Evolutionary conservation across 2,888 invertebrate species (phyloP).

Genomic region (Aelia acuminata): DNA sequence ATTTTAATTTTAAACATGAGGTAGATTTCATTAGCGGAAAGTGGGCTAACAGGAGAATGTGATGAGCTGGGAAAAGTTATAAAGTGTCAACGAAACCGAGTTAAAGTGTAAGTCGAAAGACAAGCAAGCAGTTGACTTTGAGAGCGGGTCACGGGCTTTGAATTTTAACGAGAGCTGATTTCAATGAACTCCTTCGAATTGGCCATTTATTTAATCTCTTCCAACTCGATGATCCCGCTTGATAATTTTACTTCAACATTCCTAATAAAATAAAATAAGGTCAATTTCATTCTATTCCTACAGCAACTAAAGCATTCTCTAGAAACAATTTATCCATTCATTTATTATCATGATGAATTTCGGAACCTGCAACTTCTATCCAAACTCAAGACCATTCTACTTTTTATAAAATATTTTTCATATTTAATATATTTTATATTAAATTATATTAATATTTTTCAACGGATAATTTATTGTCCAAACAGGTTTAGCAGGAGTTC

Average conservation of each 20-base stretch:
- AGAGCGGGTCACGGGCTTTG: background rate
- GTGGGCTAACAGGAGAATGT: background rate
- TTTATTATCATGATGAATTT: too few species aligned
- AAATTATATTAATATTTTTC: too few species aligned
- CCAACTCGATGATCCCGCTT: background rate
- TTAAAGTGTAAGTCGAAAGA: conserved; percentile 10
- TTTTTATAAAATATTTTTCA: too few species aligned
- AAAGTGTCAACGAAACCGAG: conserved; percentile 19
- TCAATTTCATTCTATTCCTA: background rate
- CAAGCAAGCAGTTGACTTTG: conserved; percentile 19
- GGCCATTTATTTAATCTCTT: conserved; percentile 25
- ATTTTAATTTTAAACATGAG: too few species aligned
- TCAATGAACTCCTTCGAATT: conserved; percentile 1
- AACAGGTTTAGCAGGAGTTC: too few species aligned
- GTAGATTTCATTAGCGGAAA: background rate
- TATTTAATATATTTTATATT: too few species aligned
- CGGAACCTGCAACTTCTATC: too few species aligned
- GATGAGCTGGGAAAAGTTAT: background rate
- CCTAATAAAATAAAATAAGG: background rate
- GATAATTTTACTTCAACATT: background rate
- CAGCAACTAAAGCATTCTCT: too few species aligned
- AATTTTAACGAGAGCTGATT: conserved; percentile 29
- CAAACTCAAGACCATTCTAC: too few species aligned
- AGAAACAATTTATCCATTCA: too few species aligned
- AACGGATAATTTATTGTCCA: too few species aligned